Evolutionary conservation across 2,797 vertebrate species (phyloP).

Genomic region (Tiaroga cobitis): DNA sequence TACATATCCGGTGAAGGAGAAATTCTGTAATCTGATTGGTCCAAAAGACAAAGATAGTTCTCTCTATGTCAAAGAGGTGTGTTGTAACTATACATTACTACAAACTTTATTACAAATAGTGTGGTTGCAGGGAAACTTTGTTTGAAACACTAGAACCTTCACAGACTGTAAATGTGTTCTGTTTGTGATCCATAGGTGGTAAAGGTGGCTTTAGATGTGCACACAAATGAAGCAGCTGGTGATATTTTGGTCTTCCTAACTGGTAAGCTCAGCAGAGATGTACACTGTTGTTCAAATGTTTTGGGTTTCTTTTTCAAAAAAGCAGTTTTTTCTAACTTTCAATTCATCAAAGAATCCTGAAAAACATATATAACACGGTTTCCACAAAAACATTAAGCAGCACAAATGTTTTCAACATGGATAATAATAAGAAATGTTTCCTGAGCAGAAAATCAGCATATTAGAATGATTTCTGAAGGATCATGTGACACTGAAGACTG

Average conservation of each 20-base stretch:
- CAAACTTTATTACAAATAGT: neutral
- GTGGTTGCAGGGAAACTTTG: neutral
- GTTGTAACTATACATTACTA: conserved; percentile 19
- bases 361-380: neutral
- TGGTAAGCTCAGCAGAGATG: conserved; percentile 72
- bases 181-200: conserved; percentile 80
- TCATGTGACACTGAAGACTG: neutral
- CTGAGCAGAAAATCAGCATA: neutral
- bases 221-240: conserved; percentile 87
- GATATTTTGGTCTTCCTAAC: conserved; percentile 98
- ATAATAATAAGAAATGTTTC: neutral
- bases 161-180: neutral
- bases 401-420: neutral
- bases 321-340: neutral
- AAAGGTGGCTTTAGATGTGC: conserved; percentile 88
- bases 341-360: neutral
- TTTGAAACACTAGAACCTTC: neutral
- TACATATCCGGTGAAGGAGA: conserved; percentile 87
- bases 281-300: neutral
- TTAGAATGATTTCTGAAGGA: neutral
- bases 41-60: conserved; percentile 88
- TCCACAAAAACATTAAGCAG: neutral
- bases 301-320: neutral
- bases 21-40: conserved; percentile 89
- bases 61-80: conserved; percentile 91